Evolutionary conservation across 2,113 vertebrate genomes (phyloP).

Genomic region (Pteruthius melanotis): DNA sequence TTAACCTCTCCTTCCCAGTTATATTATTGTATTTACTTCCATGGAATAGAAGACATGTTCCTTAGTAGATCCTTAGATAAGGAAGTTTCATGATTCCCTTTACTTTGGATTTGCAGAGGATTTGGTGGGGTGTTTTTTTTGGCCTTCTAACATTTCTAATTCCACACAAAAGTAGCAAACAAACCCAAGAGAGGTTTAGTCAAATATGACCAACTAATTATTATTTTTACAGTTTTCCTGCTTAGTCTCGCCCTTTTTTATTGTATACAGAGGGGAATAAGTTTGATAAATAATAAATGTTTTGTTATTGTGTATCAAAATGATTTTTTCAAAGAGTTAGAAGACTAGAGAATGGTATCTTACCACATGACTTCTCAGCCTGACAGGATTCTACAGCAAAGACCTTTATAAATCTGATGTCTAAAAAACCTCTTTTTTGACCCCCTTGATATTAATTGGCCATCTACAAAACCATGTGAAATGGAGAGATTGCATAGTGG

Average conservation of each 20-base stretch:
- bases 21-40: background rate
- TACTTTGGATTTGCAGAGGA: background rate
- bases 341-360: background rate
- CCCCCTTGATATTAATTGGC: background rate
- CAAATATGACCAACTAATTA: background rate
- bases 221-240: background rate
- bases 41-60: background rate
- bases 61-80: background rate
- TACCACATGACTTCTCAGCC: background rate
- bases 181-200: background rate
- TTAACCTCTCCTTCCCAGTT: background rate
- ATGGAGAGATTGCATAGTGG: background rate
- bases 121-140: background rate
- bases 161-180: fast-evolving
- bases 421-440: fast-evolving
- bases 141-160: background rate
- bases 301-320: background rate
- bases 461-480: background rate
- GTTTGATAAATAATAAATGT: background rate
- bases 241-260: background rate
- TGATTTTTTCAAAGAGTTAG: background rate
- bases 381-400: background rate
- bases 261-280: background rate
- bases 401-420: background rate
- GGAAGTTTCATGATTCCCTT: background rate